Evolutionary conservation across 2,113 vertebrate genomes (phyloP).

Genomic region (Onychostoma macrolepis): DNA sequence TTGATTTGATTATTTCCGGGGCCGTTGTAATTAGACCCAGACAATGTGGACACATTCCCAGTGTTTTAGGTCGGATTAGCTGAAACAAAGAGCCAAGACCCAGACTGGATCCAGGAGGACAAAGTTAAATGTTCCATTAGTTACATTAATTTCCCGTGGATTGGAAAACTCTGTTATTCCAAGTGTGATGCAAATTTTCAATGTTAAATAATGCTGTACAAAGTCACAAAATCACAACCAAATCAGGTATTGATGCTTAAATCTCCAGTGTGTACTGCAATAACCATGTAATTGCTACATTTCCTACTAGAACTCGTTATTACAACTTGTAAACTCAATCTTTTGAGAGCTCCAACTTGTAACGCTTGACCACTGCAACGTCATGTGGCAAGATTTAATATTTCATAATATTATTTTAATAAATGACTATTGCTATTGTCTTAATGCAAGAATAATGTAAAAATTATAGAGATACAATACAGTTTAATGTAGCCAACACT

Average conservation of each 20-base stretch:
- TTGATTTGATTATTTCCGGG: slow-evolving; percentile 39
- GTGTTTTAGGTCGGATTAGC: slow-evolving; percentile 23
- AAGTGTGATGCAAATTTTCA: neutral
- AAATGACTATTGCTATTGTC: neutral
- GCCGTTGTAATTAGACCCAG: slow-evolving; percentile 31
- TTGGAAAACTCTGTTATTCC: neutral
- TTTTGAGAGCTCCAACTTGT: neutral
- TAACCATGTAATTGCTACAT: neutral
- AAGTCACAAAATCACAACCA: neutral
- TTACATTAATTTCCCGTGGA: neutral
- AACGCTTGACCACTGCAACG: neutral
- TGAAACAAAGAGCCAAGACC: slow-evolving; percentile 32
- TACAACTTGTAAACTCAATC: neutral
- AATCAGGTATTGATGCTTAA: neutral
- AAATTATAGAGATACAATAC: neutral
- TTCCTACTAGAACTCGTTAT: neutral
- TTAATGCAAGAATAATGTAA: too few species aligned
- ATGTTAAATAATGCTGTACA: neutral
- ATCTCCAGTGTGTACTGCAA: neutral
- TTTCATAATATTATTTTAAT: neutral
- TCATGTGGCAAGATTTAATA: neutral
- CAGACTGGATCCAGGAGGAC: neutral
- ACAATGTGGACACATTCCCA: neutral
- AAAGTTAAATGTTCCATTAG: neutral
- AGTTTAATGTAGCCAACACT: neutral